phyloP scores from a whole-genome alignment of 2,113 vertebrate species.

The Triplophysa rosa region DNA sequence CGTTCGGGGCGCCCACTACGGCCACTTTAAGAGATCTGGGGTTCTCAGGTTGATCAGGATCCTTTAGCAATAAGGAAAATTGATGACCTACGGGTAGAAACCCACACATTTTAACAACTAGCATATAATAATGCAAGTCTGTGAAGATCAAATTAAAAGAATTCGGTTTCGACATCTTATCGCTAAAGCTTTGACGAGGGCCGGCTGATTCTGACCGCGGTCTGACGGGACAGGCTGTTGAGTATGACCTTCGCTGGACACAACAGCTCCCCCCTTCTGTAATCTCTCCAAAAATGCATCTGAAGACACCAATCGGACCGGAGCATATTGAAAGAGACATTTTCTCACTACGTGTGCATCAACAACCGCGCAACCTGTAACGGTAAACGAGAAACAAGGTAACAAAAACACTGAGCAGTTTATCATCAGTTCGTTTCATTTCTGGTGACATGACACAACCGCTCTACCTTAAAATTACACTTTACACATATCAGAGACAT shows the following conservation, averaged over 20 bases:
- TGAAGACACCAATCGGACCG: slow-evolving; percentile 68
- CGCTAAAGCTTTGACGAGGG: background rate
- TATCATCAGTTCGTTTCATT: background rate
- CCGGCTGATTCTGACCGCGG: slow-evolving; percentile 60
- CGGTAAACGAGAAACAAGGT: background rate
- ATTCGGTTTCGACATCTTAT: slow-evolving; percentile 3
- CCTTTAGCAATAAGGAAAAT: slow-evolving; percentile 66
- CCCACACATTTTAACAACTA: background rate
- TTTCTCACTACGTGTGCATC: slow-evolving; percentile 35
- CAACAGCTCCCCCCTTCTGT: slow-evolving; percentile 58
- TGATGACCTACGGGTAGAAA: slow-evolving; percentile 75
- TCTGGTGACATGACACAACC: background rate
- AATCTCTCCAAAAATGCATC: slow-evolving; percentile 68
- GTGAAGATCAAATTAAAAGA: background rate
- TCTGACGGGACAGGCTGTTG: slow-evolving; percentile 58
- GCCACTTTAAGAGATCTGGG: slow-evolving; percentile 83
- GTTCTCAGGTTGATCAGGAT: slow-evolving; percentile 83
- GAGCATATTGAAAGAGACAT: slow-evolving; percentile 56
- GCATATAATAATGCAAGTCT: background rate
- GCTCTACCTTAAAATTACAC: background rate
- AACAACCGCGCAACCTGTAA: slow-evolving; percentile 61
- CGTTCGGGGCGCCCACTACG: slow-evolving; percentile 89
- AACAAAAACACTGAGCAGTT: background rate
- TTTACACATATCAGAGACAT: background rate
- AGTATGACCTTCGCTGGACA: slow-evolving; percentile 55